Base-by-base conservation (phyloP, 1,140 invertebrate species). In the Drosophila murphyi region DNA sequence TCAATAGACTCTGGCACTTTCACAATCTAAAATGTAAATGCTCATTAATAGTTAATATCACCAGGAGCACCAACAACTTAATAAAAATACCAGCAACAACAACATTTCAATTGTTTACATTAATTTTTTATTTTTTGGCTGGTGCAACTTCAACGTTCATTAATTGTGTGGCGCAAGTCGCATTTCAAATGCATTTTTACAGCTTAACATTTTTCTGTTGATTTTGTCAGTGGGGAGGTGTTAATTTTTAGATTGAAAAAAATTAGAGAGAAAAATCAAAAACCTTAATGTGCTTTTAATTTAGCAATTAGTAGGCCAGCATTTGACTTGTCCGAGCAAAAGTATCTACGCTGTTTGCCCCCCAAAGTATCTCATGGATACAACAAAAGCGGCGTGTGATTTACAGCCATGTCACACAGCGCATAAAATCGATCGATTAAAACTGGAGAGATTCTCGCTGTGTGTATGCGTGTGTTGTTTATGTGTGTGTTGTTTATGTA, bases 361-460 rank as follows among this genome's bases (percentile, higher is more conserved):
- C 20, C 29, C 41, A 55, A 28, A 45, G 62, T 72, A 81, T 81
- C 78, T 64, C 31, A 55, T 81, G 78, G 69, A 73, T 81, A 76
- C 78, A 57, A 48, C 43, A 56, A 67, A 72, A 55, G 51, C 77
- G 78, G 64, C 83, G 80, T 87, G 85, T 88, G 85, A 88, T 88
- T 88, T 89, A 88, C 85, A 80, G 55, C 70, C 65, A 63, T 80
- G 85, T 88, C 83, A 73, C 80, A 56, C 57, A 89, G 77, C 74
- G 73, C 76, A 78, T 88, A 79, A 88, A 89, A 88, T 89, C 83
- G 83, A 88, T 88, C 83, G 85, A 89, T 83, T 80, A 64, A 61
- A 72, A 70, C 73, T 51, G 51, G 12, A 70, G 64, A 73, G 51
- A 74, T 62, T 56, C 65, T 70, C 57, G 34, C 56, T 35, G 28